phyloP scores from a whole-genome alignment of 2,113 vertebrate species.

The Atractosteus spatula region DNA sequence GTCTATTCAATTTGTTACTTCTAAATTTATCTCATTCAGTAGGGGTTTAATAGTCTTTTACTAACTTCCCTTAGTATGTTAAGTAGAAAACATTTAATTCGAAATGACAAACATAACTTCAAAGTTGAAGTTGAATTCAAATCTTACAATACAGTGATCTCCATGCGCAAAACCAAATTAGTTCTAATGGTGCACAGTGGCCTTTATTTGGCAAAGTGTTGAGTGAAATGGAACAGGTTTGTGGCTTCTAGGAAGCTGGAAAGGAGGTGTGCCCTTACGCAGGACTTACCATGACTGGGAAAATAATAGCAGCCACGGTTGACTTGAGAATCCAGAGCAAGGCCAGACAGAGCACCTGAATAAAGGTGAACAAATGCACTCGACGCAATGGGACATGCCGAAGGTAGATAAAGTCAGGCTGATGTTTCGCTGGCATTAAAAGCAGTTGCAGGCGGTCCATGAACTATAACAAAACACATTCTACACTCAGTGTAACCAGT shows the following conservation, averaged over 20 bases:
- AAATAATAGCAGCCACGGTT: constrained; percentile 95
- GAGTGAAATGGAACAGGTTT: too few species aligned
- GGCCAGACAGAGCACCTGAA: constrained; percentile 88
- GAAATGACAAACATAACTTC: neutral
- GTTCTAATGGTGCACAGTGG: neutral
- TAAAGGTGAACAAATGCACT: constrained; percentile 94
- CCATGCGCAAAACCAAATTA: neutral
- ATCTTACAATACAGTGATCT: neutral
- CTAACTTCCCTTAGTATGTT: too few species aligned
- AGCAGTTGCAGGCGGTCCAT: constrained; percentile 96
- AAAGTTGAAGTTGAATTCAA: neutral
- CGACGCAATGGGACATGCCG: constrained; percentile 91
- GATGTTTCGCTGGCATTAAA: constrained; percentile 95
- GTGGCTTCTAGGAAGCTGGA: too few species aligned
- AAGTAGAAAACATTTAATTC: too few species aligned
- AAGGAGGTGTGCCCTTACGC: neutral
- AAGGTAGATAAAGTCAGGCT: constrained; percentile 95
- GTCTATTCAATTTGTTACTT: too few species aligned
- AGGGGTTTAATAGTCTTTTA: too few species aligned
- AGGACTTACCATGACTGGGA: constrained; percentile 91
- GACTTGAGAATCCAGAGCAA: constrained; percentile 98
- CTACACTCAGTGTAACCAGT: too few species aligned
- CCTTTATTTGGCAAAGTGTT: neutral
- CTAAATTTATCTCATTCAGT: too few species aligned
- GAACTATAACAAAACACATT: constrained; percentile 64